Base-by-base conservation (phyloP, 1,140 invertebrate species). In the Papilio machaon region DNA sequence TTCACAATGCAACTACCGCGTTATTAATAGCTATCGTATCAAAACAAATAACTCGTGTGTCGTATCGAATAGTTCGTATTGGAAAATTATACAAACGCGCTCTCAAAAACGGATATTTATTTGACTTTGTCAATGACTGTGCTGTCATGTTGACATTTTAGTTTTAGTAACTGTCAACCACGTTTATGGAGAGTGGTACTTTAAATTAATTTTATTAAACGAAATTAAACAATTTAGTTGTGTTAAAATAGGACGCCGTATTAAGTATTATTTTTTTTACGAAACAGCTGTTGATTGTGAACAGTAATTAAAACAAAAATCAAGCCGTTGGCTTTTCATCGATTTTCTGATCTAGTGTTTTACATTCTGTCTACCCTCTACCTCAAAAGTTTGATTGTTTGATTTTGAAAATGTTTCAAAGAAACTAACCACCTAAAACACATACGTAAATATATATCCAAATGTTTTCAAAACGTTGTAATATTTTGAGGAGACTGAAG, bases 41-140 rank as follows among this genome's bases (percentile, higher is more conserved):
- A 79, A 81, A 79, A 79, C 80, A 73, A 80, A 73, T 80, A 52
- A 43, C 35, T 81, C 77, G 70, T 81, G 70, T 79, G 77, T 83
- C 81, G 81, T 81, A 60, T 82, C 80, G 82, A 79, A 78, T 83
- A 67, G 76, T 73, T 83, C 77, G 77, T 67, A 79, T 76, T 52
- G 47, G 11, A 79, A 79, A 79, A 64, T 79, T 60, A 58, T 58
- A 78, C 35, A 38, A 77, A 38, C 76, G 60, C 49, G 19, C n/a
- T n/a, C 38, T 17, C 76, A 43, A 54, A 77, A 78, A 82, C 80
- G 67, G 67, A 81, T 78, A 81, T 64, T 81, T 77, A 73, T 78
- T 80, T 83, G 58, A 82, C 77, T 80, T 43, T 80, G 81, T 80
- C 77, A 80, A 35, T 76, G 70, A 82, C 76, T 60, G 23, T 30